Evolutionary conservation across 2,113 vertebrate species (phyloP).

Genomic region (Cebus imitator): DNA sequence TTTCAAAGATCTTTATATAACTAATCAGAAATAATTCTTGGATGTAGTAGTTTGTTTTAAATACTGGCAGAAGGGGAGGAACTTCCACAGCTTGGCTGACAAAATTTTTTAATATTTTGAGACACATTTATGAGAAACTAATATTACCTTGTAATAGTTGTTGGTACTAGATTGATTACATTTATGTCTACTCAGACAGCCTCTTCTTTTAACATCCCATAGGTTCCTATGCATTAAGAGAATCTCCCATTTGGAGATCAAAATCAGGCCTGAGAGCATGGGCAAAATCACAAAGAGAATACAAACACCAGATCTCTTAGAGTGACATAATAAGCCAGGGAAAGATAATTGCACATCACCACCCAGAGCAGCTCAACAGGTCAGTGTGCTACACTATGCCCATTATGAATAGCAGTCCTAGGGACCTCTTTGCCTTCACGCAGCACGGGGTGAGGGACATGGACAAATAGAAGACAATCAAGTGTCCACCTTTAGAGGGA

Average conservation of each 20-base stretch:
- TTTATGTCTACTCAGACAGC: not conserved
- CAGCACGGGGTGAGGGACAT: too few relatives aligned
- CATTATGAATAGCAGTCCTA: not conserved
- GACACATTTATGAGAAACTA: not conserved
- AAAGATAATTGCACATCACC: not conserved
- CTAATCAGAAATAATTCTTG: not conserved
- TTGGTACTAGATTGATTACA: not conserved
- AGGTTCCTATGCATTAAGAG: not conserved
- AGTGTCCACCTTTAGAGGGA: not conserved
- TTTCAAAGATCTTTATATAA: conserved; percentile 12
- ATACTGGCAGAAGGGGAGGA: not conserved
- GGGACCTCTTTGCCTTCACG: not conserved
- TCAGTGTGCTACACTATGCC: too few relatives aligned
- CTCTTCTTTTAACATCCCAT: not conserved
- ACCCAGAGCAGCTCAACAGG: not conserved
- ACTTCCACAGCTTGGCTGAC: not conserved
- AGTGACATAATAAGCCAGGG: not conserved
- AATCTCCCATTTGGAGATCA: not conserved
- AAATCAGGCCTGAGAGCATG: not conserved
- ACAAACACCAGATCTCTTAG: not conserved
- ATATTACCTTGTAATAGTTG: not conserved
- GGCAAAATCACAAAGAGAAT: not conserved
- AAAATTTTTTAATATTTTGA: not conserved
- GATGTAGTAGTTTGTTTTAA: not conserved
- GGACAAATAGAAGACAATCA: not conserved